A percentile compares a stretch with the other conserved stretches of the same genome.
These are phyloP conservation scores for Mungos mungo DNA, from an alignment of 2,113 vertebrate species.

Conservation along the genomic window DNA sequence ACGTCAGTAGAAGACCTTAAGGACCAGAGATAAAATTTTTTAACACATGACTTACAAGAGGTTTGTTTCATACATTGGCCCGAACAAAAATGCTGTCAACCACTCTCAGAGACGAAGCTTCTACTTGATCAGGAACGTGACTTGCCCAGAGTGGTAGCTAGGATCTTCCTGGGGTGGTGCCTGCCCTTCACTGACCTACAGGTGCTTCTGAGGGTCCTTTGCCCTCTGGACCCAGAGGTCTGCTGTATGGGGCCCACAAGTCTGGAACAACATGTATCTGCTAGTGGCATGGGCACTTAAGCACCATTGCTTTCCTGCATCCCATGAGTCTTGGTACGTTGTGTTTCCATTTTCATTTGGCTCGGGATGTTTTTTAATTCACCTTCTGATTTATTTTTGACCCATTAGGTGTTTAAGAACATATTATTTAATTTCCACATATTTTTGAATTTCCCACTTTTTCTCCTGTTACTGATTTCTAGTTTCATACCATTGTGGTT, in stretches of 20 bases:
- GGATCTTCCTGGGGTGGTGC: neutral
- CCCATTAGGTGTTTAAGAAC: neutral
- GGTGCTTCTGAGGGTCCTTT: neutral
- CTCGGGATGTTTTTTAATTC: neutral
- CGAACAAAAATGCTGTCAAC: neutral
- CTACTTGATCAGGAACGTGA: neutral
- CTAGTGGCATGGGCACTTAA: neutral
- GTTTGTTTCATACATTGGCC: neutral
- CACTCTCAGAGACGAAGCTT: neutral
- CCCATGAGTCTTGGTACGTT: neutral
- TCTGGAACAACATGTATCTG: neutral
- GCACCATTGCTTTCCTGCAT: neutral
- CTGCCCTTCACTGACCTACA: neutral
- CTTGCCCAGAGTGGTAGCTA: fast-evolving
- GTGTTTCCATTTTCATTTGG: neutral
- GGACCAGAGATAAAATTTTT: neutral
- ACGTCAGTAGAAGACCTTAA: neutral
- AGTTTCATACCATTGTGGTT: neutral
- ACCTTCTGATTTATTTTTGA: neutral
- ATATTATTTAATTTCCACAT: neutral
- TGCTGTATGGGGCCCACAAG: neutral
- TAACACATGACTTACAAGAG: neutral
- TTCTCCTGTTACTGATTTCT: neutral
- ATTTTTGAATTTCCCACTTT: neutral
- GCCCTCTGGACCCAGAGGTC: fast-evolving